These are phyloP conservation scores for Notoglanidium macrostoma DNA, from an alignment of 2,797 vertebrate species.

Conservation along the genomic window DNA sequence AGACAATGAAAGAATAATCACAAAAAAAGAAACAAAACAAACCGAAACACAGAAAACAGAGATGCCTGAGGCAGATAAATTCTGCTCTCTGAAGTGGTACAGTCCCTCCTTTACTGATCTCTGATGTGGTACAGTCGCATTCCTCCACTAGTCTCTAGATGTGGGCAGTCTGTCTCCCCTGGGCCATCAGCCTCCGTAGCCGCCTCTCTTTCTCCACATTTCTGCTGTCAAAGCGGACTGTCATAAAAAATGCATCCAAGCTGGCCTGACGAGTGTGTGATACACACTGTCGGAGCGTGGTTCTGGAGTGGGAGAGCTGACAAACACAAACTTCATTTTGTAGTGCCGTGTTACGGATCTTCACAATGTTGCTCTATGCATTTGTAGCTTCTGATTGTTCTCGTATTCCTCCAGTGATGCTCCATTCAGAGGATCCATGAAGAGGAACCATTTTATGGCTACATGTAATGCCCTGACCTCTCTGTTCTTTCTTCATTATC, in stretches of 20 bases:
- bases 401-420: not conserved
- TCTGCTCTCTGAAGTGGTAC: conserved; percentile 15
- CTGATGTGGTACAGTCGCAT: conserved; percentile 22
- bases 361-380: not conserved
- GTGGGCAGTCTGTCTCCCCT: conserved; percentile 28
- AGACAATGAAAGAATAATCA: conserved; percentile 4
- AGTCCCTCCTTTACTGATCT: conserved; percentile 14
- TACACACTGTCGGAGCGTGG: conserved; percentile 1
- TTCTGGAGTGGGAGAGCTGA: conserved; percentile 3
- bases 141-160: conserved; percentile 26
- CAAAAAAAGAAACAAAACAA: not conserved
- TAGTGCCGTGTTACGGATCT: conserved; percentile 5
- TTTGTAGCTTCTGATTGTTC: not conserved
- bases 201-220: conserved; percentile 12
- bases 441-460: not conserved
- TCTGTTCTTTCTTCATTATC: not conserved
- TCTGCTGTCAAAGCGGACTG: conserved; percentile 38
- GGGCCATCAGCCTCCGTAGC: conserved; percentile 41
- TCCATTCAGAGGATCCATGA: too few relatives aligned
- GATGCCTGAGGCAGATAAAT: not conserved
- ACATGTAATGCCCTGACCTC: not conserved
- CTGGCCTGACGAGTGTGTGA: conserved; percentile 3
- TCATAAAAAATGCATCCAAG: conserved; percentile 47
- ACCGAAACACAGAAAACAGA: not conserved
- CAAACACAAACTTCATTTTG: conserved; percentile 24